A percentile compares a stretch with the other conserved stretches of the same genome.
phyloP scores from a whole-genome alignment of 2,797 vertebrate genomes.

The Cygnus olor region DNA sequence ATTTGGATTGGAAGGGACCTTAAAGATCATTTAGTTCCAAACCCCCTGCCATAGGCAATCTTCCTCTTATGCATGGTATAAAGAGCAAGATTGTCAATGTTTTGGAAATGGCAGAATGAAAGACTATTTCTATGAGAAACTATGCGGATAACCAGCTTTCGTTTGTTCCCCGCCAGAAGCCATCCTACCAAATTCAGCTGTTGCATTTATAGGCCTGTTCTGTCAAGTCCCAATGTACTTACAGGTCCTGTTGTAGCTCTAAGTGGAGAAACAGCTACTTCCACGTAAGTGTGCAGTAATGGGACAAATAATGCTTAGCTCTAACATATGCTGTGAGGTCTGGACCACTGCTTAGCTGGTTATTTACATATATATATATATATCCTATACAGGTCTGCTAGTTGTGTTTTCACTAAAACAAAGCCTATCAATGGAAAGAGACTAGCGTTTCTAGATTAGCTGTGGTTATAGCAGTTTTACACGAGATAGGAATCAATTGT shows the following conservation, averaged over 20 bases:
- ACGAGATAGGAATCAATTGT: not conserved
- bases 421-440: not conserved
- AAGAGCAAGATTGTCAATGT: not conserved
- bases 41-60: not conserved
- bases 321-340: not conserved
- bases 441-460: not conserved
- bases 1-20: no score
- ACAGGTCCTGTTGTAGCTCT: not conserved
- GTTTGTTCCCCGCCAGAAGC: not conserved
- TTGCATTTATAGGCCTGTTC: not conserved
- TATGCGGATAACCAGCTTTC: not conserved
- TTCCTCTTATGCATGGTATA: not conserved
- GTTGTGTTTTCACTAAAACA: not conserved
- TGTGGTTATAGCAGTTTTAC: not conserved
- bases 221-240: not conserved
- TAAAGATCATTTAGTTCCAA: no score
- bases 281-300: not conserved
- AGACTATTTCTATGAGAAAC: not conserved
- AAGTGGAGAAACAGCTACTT: not conserved
- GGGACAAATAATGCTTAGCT: not conserved
- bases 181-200: rapidly evolving
- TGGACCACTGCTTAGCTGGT: not conserved
- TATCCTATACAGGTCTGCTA: not conserved
- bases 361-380: not conserved
- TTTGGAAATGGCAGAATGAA: not conserved